Evolutionary conservation across 2,797 vertebrate species (phyloP).

Genomic region (Microctenopoma steveboyesi): DNA sequence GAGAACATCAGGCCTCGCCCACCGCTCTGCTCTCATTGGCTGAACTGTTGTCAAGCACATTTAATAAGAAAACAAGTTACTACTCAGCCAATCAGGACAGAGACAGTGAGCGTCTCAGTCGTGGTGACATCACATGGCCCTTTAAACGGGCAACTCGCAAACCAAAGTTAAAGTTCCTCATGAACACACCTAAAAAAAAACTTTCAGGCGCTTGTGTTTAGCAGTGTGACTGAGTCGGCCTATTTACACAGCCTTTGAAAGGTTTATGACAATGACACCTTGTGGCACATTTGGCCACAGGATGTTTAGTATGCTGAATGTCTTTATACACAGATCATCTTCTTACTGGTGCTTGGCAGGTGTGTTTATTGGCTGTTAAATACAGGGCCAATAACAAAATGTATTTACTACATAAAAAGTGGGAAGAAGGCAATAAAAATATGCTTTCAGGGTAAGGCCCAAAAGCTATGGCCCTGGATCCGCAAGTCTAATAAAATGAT

Average conservation of each 20-base stretch:
- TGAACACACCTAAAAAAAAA: constrained; percentile 26
- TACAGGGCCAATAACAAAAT: neutral
- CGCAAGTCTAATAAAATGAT: too few relatives aligned
- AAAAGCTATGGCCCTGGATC: too few relatives aligned
- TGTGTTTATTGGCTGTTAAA: constrained; percentile 3
- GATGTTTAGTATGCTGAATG: neutral
- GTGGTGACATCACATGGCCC: constrained; percentile 70
- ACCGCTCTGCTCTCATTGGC: constrained; percentile 73
- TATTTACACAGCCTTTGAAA: constrained; percentile 2
- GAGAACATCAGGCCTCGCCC: constrained; percentile 59
- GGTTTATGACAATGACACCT: constrained; percentile 13
- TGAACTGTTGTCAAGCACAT: constrained; percentile 76
- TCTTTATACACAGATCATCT: neutral
- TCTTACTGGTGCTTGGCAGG: neutral
- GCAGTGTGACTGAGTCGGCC: neutral
- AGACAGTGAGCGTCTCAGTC: constrained; percentile 56
- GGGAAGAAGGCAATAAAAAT: too few relatives aligned
- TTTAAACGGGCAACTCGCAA: constrained; percentile 76
- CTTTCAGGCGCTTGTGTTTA: neutral
- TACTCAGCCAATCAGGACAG: constrained; percentile 70
- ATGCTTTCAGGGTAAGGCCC: too few relatives aligned
- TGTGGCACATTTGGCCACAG: neutral
- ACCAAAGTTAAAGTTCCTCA: constrained; percentile 70
- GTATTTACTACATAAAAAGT: constrained; percentile 3
- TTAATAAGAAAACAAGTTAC: constrained; percentile 54